These are phyloP conservation scores for Trematomus loennbergii DNA, from an alignment of 2,113 vertebrate species.

Conservation along the genomic window DNA sequence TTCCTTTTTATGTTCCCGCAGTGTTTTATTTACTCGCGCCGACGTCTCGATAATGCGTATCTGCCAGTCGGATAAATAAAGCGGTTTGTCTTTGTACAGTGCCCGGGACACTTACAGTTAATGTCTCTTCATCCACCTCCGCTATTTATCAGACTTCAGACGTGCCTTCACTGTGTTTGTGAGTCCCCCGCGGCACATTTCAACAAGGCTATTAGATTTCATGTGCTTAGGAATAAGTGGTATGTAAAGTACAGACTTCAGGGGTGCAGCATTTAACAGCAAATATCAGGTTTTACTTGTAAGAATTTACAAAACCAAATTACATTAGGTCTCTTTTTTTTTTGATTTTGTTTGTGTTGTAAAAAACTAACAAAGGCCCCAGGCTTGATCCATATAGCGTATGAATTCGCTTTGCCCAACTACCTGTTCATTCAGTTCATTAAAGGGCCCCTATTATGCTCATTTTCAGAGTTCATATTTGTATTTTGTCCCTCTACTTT, in stretches of 20 bases:
- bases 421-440: neutral
- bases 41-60: constrained; percentile 70
- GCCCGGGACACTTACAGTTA: constrained; percentile 75
- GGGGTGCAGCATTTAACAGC: constrained; percentile 14
- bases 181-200: constrained; percentile 68
- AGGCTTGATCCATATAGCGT: too few relatives aligned
- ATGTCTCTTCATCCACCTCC: constrained; percentile 68
- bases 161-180: constrained; percentile 54
- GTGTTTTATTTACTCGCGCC: constrained; percentile 83
- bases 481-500: neutral
- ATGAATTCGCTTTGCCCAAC: neutral
- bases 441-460: too few relatives aligned
- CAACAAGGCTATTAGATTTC: constrained; percentile 71
- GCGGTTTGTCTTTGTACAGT: constrained; percentile 82
- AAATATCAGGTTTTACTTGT: neutral
- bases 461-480: too few relatives aligned
- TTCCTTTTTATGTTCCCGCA: constrained; percentile 50
- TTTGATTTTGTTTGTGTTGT: constrained; percentile 8
- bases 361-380: neutral
- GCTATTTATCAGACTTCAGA: constrained; percentile 83
- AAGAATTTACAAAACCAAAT: too few relatives aligned
- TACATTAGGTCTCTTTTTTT: neutral
- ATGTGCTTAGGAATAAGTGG: constrained; percentile 53
- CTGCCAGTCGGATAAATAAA: constrained; percentile 82
- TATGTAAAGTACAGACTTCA: constrained; percentile 42